phyloP scores from a whole-genome alignment of 2,797 vertebrate genomes.

The Phalanger gymnotis region DNA sequence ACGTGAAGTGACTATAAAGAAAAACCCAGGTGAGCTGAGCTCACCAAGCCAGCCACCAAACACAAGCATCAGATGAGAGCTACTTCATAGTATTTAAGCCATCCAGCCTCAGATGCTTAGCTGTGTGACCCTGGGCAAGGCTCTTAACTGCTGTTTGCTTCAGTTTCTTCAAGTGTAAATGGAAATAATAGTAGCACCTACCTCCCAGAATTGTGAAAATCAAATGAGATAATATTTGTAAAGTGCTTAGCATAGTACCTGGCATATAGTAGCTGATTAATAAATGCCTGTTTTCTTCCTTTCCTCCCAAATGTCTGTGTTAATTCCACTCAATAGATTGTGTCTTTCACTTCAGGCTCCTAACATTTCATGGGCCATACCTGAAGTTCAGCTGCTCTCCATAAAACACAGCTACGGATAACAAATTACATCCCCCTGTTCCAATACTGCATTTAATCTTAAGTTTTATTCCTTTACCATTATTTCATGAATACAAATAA shows the following conservation, averaged over 20 bases:
- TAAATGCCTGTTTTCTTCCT: not conserved
- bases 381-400: not conserved
- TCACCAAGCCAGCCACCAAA: not conserved
- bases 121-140: not conserved
- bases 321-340: not conserved
- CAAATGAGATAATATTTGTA: not conserved
- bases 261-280: not conserved
- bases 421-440: not conserved
- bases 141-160: not conserved
- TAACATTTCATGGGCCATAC: not conserved
- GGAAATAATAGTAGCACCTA: not conserved
- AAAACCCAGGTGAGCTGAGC: not conserved
- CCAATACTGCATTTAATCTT: not conserved
- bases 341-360: not conserved
- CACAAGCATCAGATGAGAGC: not conserved
- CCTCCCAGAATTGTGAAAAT: not conserved
- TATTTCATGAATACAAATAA: not conserved
- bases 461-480: not conserved
- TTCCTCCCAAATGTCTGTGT: not conserved
- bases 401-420: not conserved
- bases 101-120: not conserved
- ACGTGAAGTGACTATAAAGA: not conserved
- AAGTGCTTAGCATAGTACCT: not conserved
- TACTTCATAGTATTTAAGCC: not conserved
- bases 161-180: not conserved